Evolutionary conservation across 2,888 invertebrate species (phyloP).

Genomic region (Saturnia japonica): DNA sequence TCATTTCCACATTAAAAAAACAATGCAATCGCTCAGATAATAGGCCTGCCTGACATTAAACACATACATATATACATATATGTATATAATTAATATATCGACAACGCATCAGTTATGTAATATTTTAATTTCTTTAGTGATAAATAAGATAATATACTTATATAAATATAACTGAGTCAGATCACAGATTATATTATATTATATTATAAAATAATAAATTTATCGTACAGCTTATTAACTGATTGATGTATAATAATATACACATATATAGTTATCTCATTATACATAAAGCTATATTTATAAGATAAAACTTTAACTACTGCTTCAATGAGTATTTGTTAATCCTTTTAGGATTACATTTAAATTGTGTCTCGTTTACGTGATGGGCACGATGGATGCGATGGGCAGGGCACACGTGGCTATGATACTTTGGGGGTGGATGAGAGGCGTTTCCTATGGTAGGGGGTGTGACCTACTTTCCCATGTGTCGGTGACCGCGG

Average conservation of each 20-base stretch:
- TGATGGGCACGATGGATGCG: conserved; percentile 9
- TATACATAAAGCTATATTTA: neutral
- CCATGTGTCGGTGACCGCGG: conserved; percentile 71
- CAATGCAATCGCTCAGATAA: too few species aligned
- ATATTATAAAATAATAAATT: too few species aligned
- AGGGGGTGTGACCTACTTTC: conserved; percentile 70
- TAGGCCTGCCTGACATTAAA: too few species aligned
- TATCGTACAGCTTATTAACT: neutral
- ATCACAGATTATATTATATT: neutral
- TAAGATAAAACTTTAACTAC: neutral
- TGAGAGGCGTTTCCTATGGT: conserved; percentile 34
- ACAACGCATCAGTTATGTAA: neutral
- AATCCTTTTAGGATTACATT: conserved; percentile 8
- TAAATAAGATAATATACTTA: neutral
- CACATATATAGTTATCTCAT: too few species aligned
- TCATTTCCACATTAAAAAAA: too few species aligned
- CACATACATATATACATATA: neutral
- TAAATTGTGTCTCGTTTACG: conserved; percentile 19
- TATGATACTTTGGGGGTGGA: conserved; percentile 27
- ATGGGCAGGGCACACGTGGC: conserved; percentile 51
- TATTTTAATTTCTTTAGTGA: neutral
- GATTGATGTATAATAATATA: neutral
- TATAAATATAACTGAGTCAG: neutral
- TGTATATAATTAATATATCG: neutral
- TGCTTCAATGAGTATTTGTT: neutral